phyloP scores from a whole-genome alignment of 2,797 vertebrate genomes.

The Mus caroli region DNA sequence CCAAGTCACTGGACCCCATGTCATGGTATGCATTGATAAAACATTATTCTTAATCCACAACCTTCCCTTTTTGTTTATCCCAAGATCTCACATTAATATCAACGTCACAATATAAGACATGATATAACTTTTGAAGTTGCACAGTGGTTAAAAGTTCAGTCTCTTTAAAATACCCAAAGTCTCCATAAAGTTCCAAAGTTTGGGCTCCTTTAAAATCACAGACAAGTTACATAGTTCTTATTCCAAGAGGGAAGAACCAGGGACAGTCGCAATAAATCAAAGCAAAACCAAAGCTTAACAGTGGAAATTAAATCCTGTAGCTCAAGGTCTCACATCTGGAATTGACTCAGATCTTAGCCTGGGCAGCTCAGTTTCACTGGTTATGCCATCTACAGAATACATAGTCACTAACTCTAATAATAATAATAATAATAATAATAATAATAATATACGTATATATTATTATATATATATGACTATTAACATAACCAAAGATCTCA shows the following conservation, averaged over 20 bases:
- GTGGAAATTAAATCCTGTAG: background rate
- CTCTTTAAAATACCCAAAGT: background rate
- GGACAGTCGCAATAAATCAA: background rate
- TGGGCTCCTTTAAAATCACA: conserved; percentile 4
- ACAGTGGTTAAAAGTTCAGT: background rate
- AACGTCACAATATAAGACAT: background rate
- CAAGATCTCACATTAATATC: background rate
- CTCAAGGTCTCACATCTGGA: background rate
- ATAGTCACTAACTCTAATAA: background rate
- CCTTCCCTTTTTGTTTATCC: background rate
- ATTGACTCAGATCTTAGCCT: background rate
- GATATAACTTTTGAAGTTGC: background rate
- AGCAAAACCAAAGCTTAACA: background rate
- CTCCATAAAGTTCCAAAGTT: background rate
- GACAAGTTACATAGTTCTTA: background rate
- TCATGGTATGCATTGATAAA: background rate
- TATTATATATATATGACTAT: background rate
- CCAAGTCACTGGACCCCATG: background rate
- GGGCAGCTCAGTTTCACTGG: background rate
- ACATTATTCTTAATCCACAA: background rate
- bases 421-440: no score
- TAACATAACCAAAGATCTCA: background rate
- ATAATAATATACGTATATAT: no score
- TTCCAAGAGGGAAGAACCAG: background rate
- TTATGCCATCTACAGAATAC: background rate